Evolutionary conservation across 2,113 vertebrate genomes (phyloP), one percentile per base, ranked within the genome.

Genomic region (Saccopteryx leptura): DNA sequence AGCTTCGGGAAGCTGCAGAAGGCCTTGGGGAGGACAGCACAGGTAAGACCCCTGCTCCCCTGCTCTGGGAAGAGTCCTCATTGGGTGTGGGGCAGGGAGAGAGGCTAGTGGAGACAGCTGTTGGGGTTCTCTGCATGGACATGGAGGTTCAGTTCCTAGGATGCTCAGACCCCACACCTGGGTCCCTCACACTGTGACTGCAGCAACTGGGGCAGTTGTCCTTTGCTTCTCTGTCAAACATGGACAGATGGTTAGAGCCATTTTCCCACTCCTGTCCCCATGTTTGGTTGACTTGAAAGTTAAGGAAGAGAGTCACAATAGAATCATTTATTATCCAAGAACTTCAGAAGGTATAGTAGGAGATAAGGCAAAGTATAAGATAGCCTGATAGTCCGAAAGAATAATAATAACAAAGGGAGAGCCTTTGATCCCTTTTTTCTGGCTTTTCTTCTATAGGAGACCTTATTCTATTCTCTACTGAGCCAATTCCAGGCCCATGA

Each of bases 1-100:
- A 99, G 92, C 96, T 98, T 88, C 98, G 98, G 95, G 99, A 99
- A 48, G 81, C 96, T 21, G 99, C 96, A 0, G 97, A 99, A 91
- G 99, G 98, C 95, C 98, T 98, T 91, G 98, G 98, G 58, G 99
- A 99, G 12, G 99, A 99, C 75, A 90, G 83, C 94, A 94, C 99
- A 99, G 99, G 99, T 99, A 98, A 98, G 95, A 56, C 68, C 79
- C 26, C 50, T 33, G 0, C 31, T 48, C 69, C 4, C 15, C 61
- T 26, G 26, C 14, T 24, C 56, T 82, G 81, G 84, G 65, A 87
- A 39, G 93, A 83, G 39, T 68, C 21, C 12, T 54, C 1, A n/a
- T 15, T 71, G 46, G 66, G 3, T 48, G 31, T 33, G 31, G 80
- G 63, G 5, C 9, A 19, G 23, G 24, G 12, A 56, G n/a, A 88